phyloP scores from a whole-genome alignment of 2,797 vertebrate genomes.

The Novumbra hubbsi region DNA sequence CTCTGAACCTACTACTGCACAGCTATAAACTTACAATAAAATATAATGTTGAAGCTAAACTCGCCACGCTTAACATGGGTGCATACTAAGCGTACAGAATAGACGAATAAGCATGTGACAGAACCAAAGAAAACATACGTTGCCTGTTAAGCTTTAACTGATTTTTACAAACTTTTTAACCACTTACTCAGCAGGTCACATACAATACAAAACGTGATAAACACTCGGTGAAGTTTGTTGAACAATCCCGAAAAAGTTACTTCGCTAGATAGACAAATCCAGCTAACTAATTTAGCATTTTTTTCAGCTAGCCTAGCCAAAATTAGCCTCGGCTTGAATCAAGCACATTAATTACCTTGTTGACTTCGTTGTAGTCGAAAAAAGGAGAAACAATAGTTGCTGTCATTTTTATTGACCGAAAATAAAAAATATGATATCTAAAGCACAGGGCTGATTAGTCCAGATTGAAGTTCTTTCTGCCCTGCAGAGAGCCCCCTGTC shows the following conservation, averaged over 20 bases:
- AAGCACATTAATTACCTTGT: slow-evolving; percentile 72
- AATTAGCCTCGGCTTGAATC: neutral
- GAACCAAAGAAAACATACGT: neutral
- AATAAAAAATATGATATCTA: slow-evolving; percentile 22
- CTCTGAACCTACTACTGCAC: neutral
- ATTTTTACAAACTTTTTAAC: neutral
- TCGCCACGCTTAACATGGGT: neutral
- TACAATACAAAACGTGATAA: neutral
- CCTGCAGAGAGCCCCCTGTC: slow-evolving; percentile 49
- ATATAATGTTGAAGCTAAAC: neutral
- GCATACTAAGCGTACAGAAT: no score
- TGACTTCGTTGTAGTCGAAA: slow-evolving; percentile 80
- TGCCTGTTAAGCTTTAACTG: neutral
- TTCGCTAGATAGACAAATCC: neutral
- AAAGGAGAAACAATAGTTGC: slow-evolving; percentile 76
- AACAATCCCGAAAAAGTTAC: neutral
- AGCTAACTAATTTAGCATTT: neutral
- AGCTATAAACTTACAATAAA: neutral
- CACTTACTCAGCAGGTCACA: neutral
- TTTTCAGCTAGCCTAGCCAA: neutral
- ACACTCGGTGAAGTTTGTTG: neutral
- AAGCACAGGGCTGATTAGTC: slow-evolving; percentile 22
- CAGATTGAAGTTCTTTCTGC: slow-evolving; percentile 27
- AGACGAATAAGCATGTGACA: neutral
- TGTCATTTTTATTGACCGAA: slow-evolving; percentile 72